phyloP scores from a whole-genome alignment of 2,113 vertebrate genomes.

The Australoheros scitulus region DNA sequence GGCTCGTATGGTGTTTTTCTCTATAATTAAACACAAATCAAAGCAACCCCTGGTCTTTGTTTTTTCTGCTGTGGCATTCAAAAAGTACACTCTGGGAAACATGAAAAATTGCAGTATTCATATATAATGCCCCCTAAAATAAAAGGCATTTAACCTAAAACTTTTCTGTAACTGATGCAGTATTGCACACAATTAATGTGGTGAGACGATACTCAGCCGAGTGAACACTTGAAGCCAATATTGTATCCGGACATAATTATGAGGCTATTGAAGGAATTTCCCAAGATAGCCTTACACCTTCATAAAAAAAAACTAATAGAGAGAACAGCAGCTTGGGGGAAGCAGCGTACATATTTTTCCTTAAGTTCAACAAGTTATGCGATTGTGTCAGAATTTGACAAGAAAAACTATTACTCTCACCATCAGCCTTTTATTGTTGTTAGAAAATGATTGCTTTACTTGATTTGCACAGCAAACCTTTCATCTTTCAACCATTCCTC shows the following conservation, averaged over 20 bases:
- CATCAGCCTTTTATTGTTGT: neutral
- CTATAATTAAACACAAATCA: neutral
- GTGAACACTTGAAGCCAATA: slow-evolving; percentile 45
- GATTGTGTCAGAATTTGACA: neutral
- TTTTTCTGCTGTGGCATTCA: neutral
- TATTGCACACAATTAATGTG: slow-evolving; percentile 57
- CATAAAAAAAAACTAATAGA: slow-evolving; percentile 58
- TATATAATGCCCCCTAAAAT: slow-evolving; percentile 32
- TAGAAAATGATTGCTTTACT: neutral
- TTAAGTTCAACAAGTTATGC: neutral
- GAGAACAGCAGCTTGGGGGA: slow-evolving; percentile 20
- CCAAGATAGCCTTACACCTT: slow-evolving; percentile 60
- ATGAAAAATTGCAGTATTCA: slow-evolving; percentile 37
- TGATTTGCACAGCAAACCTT: slow-evolving; percentile 1
- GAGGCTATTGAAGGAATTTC: slow-evolving; percentile 65
- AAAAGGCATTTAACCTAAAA: slow-evolving; percentile 37
- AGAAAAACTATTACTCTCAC: neutral
- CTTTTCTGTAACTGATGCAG: slow-evolving; percentile 28
- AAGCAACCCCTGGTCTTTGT: neutral
- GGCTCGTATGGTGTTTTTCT: neutral
- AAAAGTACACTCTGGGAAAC: neutral
- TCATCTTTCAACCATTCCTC: neutral
- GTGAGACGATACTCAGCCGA: slow-evolving; percentile 37
- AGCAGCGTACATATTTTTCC: neutral
- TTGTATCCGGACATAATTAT: slow-evolving; percentile 71